Base-by-base conservation (phyloP, 1,140 invertebrate genomes). In the Ips nitidus region DNA sequence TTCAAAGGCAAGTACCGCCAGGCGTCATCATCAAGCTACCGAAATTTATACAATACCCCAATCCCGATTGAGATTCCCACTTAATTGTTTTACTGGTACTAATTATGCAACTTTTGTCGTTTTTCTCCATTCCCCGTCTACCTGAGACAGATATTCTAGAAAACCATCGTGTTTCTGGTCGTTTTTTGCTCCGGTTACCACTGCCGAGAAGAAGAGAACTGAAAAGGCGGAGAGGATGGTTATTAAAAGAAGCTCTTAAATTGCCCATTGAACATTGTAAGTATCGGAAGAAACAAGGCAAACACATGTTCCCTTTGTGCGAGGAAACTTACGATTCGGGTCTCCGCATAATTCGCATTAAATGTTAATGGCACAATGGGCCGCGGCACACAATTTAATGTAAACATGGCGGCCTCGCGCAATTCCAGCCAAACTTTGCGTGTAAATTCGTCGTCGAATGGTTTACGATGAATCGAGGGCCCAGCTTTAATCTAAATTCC, bases 291-390 rank as follows among this genome's bases (percentile, higher is more conserved):
- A 68, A 75, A 77, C 72, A 74, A 74, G 64, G 68, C 72, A 72
- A 79, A 78, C 78, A 79, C 71, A 73, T 79, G 77, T 77, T 76
- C 74, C 73, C 73, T 78, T 78, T 77, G 77, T 78, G 63, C 52
- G 58, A 63, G 75, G 52, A 77, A 70, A 77, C 58, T 69, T 78
- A 78, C 74, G 70, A 73, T 69, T 67, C 45, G 47, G 53, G 69
- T 66, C 62, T 71, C 58, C 64, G 71, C 73, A 78, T 78, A 79
- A 78, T 75, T 78, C 76, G 75, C 78, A 79, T 79, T 79, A 78
- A 78, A 79, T 79, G 78, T 79, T 79, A 79, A 79, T 77, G 75
- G 75, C 75, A 74, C 77, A 72, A 76, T 61, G 74, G 75, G 76
- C 75, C 77, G 78, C 77, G 76, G 73, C 73, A 75, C 75, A 75